These are phyloP conservation scores for Pocillopora grandis DNA, from an alignment of 92 coral and sea anemone species.

Conservation along the genomic window DNA sequence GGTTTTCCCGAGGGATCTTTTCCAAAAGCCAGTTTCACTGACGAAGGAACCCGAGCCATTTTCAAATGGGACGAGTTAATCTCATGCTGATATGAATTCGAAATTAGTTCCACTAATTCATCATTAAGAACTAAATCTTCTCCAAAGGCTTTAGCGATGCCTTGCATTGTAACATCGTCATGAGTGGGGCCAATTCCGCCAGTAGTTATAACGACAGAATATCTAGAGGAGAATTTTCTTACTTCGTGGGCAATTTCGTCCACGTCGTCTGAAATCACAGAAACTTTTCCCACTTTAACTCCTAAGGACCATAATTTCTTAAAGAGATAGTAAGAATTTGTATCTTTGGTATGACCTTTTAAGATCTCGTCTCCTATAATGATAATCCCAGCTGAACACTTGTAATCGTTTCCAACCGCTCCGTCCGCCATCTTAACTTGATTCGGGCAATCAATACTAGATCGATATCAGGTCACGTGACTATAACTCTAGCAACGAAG, in stretches of 20 bases:
- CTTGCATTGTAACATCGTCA: constrained; percentile 90
- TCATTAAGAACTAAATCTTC: constrained; percentile 79
- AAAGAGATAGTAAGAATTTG: constrained; percentile 81
- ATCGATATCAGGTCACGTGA: constrained; percentile 64
- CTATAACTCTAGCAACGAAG: constrained; percentile 69
- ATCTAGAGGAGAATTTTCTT: constrained; percentile 69
- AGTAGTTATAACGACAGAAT: constrained; percentile 84
- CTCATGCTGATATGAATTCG: constrained; percentile 34
- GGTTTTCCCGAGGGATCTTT: constrained; percentile 40
- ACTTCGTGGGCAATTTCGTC: constrained; percentile 79
- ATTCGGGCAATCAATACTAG: constrained; percentile 2
- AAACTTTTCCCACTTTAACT: constrained; percentile 85
- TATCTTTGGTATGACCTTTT: constrained; percentile 95
- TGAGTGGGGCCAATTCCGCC: constrained; percentile 99
- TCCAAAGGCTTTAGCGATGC: constrained; percentile 86
- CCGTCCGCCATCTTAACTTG: constrained; percentile 70
- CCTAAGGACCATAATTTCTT: constrained; percentile 92
- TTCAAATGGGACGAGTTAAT: constrained; percentile 70
- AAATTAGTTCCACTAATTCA: constrained; percentile 58
- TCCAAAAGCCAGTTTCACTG: constrained; percentile 66
- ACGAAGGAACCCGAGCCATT: constrained; percentile 87
- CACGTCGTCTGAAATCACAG: constrained; percentile 85
- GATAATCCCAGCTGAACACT: constrained; percentile 66
- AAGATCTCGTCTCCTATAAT: constrained; percentile 96
- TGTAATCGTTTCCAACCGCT: background rate